A percentile compares a stretch with the other conserved stretches of the same genome.
Conservation (phyloP, 2,888 invertebrate genomes). For the Plemyria rubiginata region DNA sequence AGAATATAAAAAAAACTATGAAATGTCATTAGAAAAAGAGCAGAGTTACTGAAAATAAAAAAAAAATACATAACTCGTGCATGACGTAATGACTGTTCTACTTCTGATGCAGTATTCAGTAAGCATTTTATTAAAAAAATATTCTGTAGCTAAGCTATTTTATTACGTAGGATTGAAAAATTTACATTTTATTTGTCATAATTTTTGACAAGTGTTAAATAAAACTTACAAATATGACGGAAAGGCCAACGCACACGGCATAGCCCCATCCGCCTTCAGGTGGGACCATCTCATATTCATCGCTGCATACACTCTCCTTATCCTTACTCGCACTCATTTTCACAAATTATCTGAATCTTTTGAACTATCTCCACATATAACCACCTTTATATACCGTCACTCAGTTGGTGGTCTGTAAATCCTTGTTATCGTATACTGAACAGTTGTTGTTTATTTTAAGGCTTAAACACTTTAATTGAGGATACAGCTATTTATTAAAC, state of each 20-base stretch:
- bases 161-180: too few relatives aligned
- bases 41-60: not conserved
- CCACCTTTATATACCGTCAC: constrained; percentile 44
- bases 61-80: not conserved
- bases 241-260: constrained; percentile 86
- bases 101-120: not conserved
- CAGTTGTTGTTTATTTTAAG: constrained; percentile 60
- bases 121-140: not conserved
- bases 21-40: not conserved
- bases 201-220: not conserved
- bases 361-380: constrained; percentile 36
- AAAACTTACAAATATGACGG: constrained; percentile 87
- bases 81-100: not conserved
- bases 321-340: constrained; percentile 60
- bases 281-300: constrained; percentile 76
- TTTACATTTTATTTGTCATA: too few relatives aligned
- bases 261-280: constrained; percentile 91
- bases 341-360: constrained; percentile 36
- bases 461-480: constrained; percentile 69
- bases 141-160: too few relatives aligned
- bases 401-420: constrained; percentile 67
- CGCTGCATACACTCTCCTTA: constrained; percentile 59
- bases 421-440: constrained; percentile 58
- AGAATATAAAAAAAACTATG: not conserved
- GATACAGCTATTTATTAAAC: constrained; percentile 52